phyloP scores from a whole-genome alignment of 2,113 vertebrate genomes.

The Sapayoa aenigma region DNA sequence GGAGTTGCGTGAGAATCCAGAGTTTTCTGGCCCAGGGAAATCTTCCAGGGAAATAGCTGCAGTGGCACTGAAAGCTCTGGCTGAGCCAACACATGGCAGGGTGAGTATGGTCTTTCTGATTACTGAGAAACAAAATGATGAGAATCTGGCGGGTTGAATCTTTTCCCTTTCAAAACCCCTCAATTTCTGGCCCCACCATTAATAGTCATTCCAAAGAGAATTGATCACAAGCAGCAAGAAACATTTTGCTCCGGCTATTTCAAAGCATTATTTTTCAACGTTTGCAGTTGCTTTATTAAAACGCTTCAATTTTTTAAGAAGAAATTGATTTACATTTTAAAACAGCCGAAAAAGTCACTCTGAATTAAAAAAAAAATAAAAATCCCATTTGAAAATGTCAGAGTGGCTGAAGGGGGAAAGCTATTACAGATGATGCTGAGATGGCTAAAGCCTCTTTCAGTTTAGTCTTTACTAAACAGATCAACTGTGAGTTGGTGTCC shows the following conservation, averaged over 20 bases:
- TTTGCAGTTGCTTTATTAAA: background rate
- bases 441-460: conserved; percentile 4
- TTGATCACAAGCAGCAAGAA: background rate
- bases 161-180: background rate
- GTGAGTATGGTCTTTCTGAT: background rate
- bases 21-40: background rate
- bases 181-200: background rate
- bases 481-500: conserved; percentile 25
- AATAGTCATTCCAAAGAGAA: background rate
- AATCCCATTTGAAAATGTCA: conserved; percentile 35
- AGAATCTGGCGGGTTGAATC: background rate
- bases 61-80: background rate
- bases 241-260: background rate
- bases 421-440: background rate
- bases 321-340: conserved; percentile 41
- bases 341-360: conserved; percentile 29
- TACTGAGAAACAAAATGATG: background rate
- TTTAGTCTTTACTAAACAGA: conserved; percentile 32
- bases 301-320: background rate
- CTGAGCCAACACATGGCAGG: background rate
- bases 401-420: background rate
- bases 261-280: background rate
- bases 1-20: background rate
- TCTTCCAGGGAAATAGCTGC: background rate
- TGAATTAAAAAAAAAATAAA: background rate